These are phyloP conservation scores for Temnothorax rugatulus DNA, from an alignment of 2,888 invertebrate genomes.

Conservation along the genomic window DNA sequence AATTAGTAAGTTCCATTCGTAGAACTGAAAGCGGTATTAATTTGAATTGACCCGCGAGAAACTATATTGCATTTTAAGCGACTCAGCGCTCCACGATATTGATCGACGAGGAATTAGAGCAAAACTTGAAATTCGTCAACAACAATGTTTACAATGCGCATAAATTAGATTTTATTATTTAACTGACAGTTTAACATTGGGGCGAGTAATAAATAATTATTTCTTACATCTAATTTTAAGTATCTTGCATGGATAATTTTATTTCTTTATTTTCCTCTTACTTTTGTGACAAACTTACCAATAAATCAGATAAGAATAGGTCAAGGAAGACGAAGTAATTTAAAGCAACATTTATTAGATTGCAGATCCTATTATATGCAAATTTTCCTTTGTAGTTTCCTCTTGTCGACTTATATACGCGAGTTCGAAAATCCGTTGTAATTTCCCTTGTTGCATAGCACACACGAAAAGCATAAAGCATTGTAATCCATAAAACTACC, in stretches of 20 bases:
- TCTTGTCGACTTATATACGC: background rate
- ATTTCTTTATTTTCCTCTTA: no score
- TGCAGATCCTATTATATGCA: background rate
- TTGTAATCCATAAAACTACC: constrained; percentile 48
- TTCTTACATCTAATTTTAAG: background rate
- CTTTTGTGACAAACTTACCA: background rate
- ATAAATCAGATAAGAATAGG: background rate
- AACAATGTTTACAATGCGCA: background rate
- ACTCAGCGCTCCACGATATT: background rate
- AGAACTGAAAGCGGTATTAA: constrained; percentile 2
- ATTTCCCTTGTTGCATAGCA: background rate
- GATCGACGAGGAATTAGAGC: constrained; percentile 23
- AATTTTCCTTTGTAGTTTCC: background rate
- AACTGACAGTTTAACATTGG: background rate
- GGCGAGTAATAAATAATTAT: background rate
- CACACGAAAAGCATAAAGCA: constrained; percentile 6
- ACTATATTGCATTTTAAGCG: constrained; percentile 23
- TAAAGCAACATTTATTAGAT: constrained; percentile 19
- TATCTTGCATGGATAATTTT: background rate
- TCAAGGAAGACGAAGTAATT: constrained; percentile 4
- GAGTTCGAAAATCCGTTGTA: constrained; percentile 22
- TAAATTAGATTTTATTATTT: background rate
- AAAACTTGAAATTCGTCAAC: constrained; percentile 6
- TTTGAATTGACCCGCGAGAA: constrained; percentile 24
- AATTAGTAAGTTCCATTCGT: constrained; percentile 21